Percentiles rank a stretch among this genome's conserved stretches.
Conservation (phyloP, 2,113 vertebrate genomes). For the Eolophus roseicapilla region DNA sequence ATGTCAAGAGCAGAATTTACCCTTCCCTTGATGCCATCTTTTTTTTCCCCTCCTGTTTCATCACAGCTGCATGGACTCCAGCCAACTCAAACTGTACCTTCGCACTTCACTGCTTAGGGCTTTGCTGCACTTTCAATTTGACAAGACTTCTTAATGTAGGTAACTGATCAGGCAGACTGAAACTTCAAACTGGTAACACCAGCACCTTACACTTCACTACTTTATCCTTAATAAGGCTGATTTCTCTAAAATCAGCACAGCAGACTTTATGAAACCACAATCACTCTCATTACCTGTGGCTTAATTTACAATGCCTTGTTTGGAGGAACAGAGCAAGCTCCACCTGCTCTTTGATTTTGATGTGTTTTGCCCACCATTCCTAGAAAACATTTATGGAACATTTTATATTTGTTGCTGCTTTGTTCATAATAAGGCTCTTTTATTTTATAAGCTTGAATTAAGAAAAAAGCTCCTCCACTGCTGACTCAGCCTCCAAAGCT, state of each 20-base stretch:
- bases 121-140: neutral
- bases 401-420: conserved; percentile 4
- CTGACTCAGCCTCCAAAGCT: conserved; percentile 68
- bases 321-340: neutral
- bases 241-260: neutral
- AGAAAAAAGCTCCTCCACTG: conserved; percentile 16
- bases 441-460: conserved; percentile 60
- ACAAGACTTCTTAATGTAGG: neutral
- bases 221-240: neutral
- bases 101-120: neutral
- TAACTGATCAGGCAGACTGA: neutral
- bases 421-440: conserved; percentile 41
- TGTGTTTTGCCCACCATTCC: neutral
- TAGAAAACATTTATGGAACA: neutral
- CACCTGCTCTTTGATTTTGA: neutral
- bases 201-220: neutral
- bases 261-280: neutral
- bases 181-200: neutral
- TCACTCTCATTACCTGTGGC: neutral
- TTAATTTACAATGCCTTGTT: neutral
- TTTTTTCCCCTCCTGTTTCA: conserved; percentile 8
- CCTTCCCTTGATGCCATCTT: conserved; percentile 54
- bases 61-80: conserved; percentile 51
- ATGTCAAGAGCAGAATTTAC: conserved; percentile 63
- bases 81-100: conserved; percentile 50